Evolutionary conservation across 2,113 vertebrate genomes (phyloP).

Genomic region (Mirza zaza): DNA sequence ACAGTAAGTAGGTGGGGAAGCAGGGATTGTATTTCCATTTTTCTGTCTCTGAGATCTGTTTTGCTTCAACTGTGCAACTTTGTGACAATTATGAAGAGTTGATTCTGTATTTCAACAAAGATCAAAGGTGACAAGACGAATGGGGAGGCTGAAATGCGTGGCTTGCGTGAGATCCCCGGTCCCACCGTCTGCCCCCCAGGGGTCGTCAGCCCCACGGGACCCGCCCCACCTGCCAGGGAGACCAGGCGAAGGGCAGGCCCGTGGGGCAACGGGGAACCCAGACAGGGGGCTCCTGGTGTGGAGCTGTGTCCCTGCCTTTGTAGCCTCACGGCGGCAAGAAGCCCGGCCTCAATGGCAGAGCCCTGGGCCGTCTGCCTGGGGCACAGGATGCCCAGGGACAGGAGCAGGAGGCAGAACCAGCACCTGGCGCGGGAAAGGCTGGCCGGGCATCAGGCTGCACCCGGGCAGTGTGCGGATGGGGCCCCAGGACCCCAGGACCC

Average conservation of each 20-base stretch:
- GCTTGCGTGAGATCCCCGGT: neutral
- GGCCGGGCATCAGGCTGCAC: neutral
- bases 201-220: neutral
- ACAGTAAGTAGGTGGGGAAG: neutral
- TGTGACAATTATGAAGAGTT: neutral
- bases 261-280: too few relatives aligned
- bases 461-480: accelerated
- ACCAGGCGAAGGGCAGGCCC: accelerated
- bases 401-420: neutral
- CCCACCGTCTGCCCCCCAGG: accelerated
- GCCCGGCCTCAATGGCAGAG: accelerated
- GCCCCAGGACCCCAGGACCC: too few relatives aligned
- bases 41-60: neutral
- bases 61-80: neutral
- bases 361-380: accelerated
- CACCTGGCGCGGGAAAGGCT: too few relatives aligned
- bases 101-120: neutral
- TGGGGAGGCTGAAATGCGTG: accelerated
- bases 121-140: neutral
- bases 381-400: accelerated
- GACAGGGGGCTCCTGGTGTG: neutral
- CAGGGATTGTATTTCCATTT: accelerated
- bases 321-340: accelerated
- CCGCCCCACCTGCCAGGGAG: neutral
- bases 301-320: accelerated